Evolutionary conservation across 2,113 vertebrate genomes (phyloP), one percentile per base, ranked within the genome.

Genomic region (Trochalopteron elliotii): DNA sequence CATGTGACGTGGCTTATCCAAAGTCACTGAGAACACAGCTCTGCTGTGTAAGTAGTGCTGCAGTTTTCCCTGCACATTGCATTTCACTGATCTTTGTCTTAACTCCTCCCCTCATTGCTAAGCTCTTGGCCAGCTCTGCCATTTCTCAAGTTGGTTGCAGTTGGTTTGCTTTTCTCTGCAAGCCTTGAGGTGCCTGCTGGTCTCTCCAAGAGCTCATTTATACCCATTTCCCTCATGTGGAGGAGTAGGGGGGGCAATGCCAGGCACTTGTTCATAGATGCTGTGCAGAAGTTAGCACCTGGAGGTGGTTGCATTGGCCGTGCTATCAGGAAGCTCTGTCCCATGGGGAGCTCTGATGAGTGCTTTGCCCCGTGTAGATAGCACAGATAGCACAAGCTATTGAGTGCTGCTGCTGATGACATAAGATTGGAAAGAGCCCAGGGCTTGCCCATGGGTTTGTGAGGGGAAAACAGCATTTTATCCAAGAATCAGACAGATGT

Each of bases 1-100:
- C 44, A 39, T 0, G 1, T 74, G 25, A 20, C 0, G 0, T 31
- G 39, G 22, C 45, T 75, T 63, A 39, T 18, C 27, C 50, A 19
- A 55, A 94, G 69, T 44, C 23, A 40, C 37, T 27, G 35, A 69
- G 89, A 87, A 31, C 42, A 30, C 35, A 64, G 44, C 25, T 72
- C 67, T 93, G 27, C 37, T 57, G 8, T 35, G 31, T 53, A 77
- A 64, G 64, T 11, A 59, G 28, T 33, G 39, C 59, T 71, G 33
- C 33, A n/a, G 11, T 69, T 50, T 79, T 8, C 69, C 25, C 49
- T 64, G 15, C 35, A 55, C 6, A 2, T 52, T 10, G 1, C 45
- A 23, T 80, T 35, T 85, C 30, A 2, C 21, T 59, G 16, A 24
- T 77, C 30, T 49, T 65, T 69, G 39, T 49, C 2, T 0, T 70